These are phyloP conservation scores for Holothuria glaberrima DNA, from an alignment of 35 echinoderm and acorn worm genomes.

Conservation along the genomic window DNA sequence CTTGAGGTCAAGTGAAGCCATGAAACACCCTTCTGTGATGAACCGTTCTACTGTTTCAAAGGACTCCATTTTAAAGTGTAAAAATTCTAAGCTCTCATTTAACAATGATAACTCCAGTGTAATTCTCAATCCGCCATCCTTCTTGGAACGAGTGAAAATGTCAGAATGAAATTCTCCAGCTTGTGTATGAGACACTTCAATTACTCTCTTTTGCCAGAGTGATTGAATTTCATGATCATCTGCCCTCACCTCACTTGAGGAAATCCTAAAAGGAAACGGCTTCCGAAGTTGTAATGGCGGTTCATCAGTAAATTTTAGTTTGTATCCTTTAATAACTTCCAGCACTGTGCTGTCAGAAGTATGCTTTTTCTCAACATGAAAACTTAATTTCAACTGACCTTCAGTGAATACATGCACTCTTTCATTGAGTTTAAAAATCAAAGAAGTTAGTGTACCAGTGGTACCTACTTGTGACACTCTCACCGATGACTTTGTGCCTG, in stretches of 20 bases:
- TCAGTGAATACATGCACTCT: conserved; percentile 27
- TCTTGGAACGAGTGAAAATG: conserved; percentile 33
- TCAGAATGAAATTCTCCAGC: conserved; percentile 30
- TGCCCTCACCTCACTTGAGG: no score
- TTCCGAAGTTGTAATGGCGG: no score
- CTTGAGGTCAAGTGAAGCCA: no score
- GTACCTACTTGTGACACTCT: background rate
- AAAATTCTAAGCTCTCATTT: conserved; percentile 19
- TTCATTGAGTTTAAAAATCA: background rate
- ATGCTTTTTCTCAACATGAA: background rate
- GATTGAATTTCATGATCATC: no score
- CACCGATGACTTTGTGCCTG: conserved; percentile 23
- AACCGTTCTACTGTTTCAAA: no score
- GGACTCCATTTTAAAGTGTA: no score
- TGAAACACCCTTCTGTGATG: no score
- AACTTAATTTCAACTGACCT: conserved; percentile 22
- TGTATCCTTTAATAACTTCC: no score
- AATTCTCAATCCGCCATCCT: conserved; percentile 42
- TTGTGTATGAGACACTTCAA: background rate
- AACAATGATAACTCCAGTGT: conserved; percentile 26
- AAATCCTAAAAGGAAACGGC: no score
- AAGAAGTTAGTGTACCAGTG: background rate
- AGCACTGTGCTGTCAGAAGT: no score
- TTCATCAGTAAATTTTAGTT: no score
- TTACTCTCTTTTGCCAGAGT: no score